phyloP scores from a whole-genome alignment of 2,797 vertebrate genomes.

The Gorsachius magnificus region DNA sequence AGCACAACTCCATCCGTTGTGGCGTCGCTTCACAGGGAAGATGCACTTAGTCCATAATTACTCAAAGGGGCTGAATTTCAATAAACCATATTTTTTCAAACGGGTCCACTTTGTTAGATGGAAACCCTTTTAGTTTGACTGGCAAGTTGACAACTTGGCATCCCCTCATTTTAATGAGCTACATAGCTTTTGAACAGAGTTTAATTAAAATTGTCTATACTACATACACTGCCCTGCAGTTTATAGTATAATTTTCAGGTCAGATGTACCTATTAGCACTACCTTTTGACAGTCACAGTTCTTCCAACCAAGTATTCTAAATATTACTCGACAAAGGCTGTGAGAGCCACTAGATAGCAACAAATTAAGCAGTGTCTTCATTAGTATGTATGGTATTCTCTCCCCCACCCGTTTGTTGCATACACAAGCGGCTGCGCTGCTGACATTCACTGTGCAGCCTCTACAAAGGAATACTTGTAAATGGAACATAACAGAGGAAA shows the following conservation, averaged over 20 bases:
- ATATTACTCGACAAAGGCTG: background rate
- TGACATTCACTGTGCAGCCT: background rate
- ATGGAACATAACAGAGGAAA: background rate
- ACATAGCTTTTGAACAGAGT: background rate
- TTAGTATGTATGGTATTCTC: background rate
- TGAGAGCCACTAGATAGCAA: background rate
- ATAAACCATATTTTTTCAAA: background rate
- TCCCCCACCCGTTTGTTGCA: background rate
- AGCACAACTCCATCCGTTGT: background rate
- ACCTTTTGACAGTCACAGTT: background rate
- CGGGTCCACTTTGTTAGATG: background rate
- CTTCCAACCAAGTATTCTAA: background rate
- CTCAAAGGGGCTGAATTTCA: background rate
- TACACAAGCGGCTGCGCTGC: background rate
- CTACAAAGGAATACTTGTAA: background rate
- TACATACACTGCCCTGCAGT: background rate
- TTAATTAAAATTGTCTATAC: conserved; percentile 15
- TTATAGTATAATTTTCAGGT: background rate
- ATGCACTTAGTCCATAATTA: background rate
- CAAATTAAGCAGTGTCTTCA: background rate
- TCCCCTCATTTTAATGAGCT: background rate
- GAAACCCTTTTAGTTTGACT: background rate
- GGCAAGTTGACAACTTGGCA: conserved; percentile 1
- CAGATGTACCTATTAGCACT: background rate
- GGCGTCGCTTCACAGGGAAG: background rate